Base-by-base conservation (phyloP, 2,888 invertebrate species). In the Meiosimyza decipiens region DNA sequence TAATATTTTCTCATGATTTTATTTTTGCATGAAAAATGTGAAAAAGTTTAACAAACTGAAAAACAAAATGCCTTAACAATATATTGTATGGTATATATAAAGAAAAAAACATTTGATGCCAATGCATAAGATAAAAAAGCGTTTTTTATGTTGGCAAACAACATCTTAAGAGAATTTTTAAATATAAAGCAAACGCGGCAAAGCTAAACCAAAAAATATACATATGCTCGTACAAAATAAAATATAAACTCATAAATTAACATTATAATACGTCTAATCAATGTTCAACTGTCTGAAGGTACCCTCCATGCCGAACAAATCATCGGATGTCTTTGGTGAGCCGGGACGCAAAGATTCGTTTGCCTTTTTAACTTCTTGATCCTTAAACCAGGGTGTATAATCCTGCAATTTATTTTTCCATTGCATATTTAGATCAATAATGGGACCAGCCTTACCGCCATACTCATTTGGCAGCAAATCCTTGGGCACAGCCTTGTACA, bases 251-350 rank as follows among this genome's bases (percentile, higher is more conserved):
- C 57, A 57, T 50, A 62, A 68, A 68, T 63, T 55, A 52, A 71
- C 67, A 71, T 71, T 49, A 62, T 57, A 70, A 22, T 73, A n/a
- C 47, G 9, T 9, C 40, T 90, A 95, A 88, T 95, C 95, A 81
- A 96, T 95, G 80, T 91, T 90, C 73, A 96, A 88, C 86, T 95
- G 94, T 81, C 95, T 91, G 89, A 95, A 95, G 64, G 95, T 94
- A 55, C 95, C 95, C 81, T 95, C 95, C 81, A 95, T 90, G n/a
- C 95, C 95, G 81, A 96, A 95, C 5, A 95, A 89, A 82, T 95
- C 95, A 78, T 95, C 94, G 78, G 93, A 92, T 79, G 94, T 95
- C 83, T 94, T 95, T 75, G 95, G 94, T 83, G 93, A 94, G 57
- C 95, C 95, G 0, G 94, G 94, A 82, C 96, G 91, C 74, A 94